phyloP scores from a whole-genome alignment of 1,140 invertebrate genomes.

The Drosophila insularis region DNA sequence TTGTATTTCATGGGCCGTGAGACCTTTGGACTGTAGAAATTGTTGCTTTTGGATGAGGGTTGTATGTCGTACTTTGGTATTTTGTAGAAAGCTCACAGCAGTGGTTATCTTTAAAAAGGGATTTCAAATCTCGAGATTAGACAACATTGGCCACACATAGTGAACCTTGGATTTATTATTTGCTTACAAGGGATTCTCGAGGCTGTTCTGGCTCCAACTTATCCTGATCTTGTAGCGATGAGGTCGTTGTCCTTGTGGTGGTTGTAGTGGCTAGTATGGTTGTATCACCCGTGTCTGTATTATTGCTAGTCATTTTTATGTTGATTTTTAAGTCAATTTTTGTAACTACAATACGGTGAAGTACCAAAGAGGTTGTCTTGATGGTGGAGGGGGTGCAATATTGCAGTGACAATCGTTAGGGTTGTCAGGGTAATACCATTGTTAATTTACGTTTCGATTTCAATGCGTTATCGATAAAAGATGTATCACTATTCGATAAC shows the following conservation, averaged over 20 bases:
- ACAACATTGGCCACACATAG: conserved; percentile 17
- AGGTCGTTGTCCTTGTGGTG: conserved; percentile 46
- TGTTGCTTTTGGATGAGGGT: conserved; percentile 89
- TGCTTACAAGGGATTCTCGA: conserved; percentile 73
- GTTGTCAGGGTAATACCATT: background rate
- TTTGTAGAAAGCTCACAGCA: conserved; percentile 93
- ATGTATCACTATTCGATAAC: background rate
- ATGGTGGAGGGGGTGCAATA: background rate
- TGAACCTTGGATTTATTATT: background rate
- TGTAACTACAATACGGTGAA: conserved; percentile 30
- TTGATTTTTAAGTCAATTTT: conserved; percentile 75
- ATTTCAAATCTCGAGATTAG: conserved; percentile 57
- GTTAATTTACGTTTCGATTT: background rate
- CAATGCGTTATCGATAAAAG: background rate
- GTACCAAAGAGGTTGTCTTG: background rate
- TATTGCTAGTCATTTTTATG: conserved; percentile 70
- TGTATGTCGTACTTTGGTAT: conserved; percentile 90
- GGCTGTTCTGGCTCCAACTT: conserved; percentile 44
- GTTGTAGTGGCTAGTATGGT: conserved; percentile 59
- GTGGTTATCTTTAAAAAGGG: conserved; percentile 87
- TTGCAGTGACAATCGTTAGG: background rate
- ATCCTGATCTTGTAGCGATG: conserved; percentile 32
- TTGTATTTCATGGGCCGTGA: conserved; percentile 90
- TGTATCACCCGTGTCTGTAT: conserved; percentile 81
- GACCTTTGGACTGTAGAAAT: conserved; percentile 91